phyloP scores from a whole-genome alignment of 2,113 vertebrate genomes.

The Tamias sibiricus region DNA sequence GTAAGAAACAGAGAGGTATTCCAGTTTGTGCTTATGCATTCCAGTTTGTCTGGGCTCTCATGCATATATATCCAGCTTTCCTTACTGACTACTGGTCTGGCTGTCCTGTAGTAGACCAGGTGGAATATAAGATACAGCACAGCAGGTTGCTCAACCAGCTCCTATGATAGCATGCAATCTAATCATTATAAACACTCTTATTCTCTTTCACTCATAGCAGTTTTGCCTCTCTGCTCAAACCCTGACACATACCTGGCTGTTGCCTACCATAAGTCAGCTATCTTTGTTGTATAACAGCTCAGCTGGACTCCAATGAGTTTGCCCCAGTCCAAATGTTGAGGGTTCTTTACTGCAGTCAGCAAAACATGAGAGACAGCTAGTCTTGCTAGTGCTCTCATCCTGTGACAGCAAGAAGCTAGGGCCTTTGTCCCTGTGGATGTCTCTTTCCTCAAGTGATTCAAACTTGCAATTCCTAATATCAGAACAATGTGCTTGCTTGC shows the following conservation, averaged over 20 bases:
- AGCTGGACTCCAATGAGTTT: not conserved
- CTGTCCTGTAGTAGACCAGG: not conserved
- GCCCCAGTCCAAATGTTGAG: not conserved
- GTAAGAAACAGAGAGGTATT: not conserved
- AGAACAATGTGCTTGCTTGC: constrained; percentile 78
- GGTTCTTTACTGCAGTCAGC: not conserved
- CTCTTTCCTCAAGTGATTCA: constrained; percentile 56
- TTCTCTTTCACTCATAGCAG: not conserved
- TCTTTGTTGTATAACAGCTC: not conserved
- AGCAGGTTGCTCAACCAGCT: not conserved
- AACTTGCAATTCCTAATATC: constrained; percentile 80
- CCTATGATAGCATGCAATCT: accelerated
- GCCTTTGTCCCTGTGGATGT: constrained; percentile 41
- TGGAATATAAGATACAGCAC: not conserved
- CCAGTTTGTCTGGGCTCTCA: not conserved
- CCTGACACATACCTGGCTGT: not conserved
- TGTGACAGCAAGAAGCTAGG: not conserved
- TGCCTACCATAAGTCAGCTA: not conserved
- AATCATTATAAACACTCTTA: not conserved
- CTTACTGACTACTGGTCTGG: not conserved
- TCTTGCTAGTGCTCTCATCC: not conserved
- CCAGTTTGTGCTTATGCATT: not conserved
- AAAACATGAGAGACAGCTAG: not conserved
- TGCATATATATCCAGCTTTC: not conserved
- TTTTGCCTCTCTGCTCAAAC: not conserved